Evolutionary conservation across 2,888 invertebrate species (phyloP).

Genomic region (Eupithecia abbreviata): DNA sequence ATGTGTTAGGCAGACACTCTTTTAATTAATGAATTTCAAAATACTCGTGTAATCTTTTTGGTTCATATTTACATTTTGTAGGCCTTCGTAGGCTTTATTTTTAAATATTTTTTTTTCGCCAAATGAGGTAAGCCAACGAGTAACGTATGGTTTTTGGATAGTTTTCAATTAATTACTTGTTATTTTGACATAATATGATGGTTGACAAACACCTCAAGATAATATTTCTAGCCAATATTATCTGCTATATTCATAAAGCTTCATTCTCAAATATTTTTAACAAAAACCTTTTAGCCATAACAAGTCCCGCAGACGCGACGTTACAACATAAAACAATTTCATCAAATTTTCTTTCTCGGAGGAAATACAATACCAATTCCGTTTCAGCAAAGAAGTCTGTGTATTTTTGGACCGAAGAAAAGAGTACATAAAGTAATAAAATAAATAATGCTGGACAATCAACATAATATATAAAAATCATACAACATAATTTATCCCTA

Average conservation of each 20-base stretch:
- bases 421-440: background rate
- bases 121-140: too few species aligned
- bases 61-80: too few species aligned
- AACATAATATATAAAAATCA: too few species aligned
- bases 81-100: too few species aligned
- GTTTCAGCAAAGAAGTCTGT: slow-evolving; percentile 17
- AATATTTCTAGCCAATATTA: background rate
- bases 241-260: background rate
- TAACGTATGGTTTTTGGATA: background rate
- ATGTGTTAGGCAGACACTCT: background rate
- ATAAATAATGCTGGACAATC: too few species aligned
- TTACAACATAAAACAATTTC: slow-evolving; percentile 21
- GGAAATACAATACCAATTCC: slow-evolving; percentile 27
- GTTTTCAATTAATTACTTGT: too few species aligned
- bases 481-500: too few species aligned
- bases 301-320: slow-evolving; percentile 4
- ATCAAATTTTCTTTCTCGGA: slow-evolving; percentile 20
- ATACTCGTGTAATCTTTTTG: too few species aligned
- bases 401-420: slow-evolving; percentile 15
- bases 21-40: too few species aligned
- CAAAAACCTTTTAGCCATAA: background rate
- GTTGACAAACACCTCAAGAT: background rate
- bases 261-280: background rate
- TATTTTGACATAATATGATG: background rate
- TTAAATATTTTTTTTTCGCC: too few species aligned